These are phyloP conservation scores for Dichetophora obliterata DNA, from an alignment of 2,888 invertebrate species.

Conservation along the genomic window DNA sequence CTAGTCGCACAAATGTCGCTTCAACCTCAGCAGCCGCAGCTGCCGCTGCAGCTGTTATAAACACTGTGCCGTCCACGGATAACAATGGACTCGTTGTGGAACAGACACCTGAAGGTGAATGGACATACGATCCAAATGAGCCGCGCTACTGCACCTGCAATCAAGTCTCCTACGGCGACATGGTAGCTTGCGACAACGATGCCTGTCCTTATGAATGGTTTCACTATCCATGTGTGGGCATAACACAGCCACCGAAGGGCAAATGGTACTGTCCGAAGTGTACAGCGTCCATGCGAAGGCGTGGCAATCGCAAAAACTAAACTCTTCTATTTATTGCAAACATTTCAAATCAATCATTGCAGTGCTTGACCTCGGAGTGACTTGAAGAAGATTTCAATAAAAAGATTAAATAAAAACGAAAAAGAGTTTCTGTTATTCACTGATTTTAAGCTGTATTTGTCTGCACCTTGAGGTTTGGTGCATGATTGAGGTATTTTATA, in stretches of 20 bases:
- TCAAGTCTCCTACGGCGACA: slow-evolving; percentile 97
- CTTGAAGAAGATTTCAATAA: neutral
- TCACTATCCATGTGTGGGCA: slow-evolving; percentile 97
- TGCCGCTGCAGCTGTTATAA: slow-evolving; percentile 54
- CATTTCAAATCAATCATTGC: neutral
- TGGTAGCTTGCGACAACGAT: slow-evolving; percentile 99
- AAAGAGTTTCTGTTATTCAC: neutral
- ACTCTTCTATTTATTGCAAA: neutral
- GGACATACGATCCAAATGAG: slow-evolving; percentile 96
- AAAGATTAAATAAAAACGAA: neutral
- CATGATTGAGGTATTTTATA: too few relatives aligned
- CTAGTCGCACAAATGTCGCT: slow-evolving; percentile 41
- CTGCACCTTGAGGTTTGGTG: too few relatives aligned
- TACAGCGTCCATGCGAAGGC: slow-evolving; percentile 86
- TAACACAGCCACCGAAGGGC: slow-evolving; percentile 95
- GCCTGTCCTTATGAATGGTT: slow-evolving; percentile 99
- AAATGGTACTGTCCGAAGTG: slow-evolving; percentile 99
- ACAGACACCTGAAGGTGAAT: slow-evolving; percentile 78
- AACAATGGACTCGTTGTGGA: slow-evolving; percentile 65
- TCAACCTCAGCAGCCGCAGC: slow-evolving; percentile 51
- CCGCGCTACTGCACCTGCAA: slow-evolving; percentile 96
- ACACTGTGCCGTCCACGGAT: slow-evolving; percentile 54
- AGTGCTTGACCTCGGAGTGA: slow-evolving; percentile 33
- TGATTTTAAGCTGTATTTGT: neutral
- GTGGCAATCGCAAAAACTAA: slow-evolving; percentile 84